phyloP scores from a whole-genome alignment of 2,888 invertebrate genomes.

The Platycnemis pennipes region DNA sequence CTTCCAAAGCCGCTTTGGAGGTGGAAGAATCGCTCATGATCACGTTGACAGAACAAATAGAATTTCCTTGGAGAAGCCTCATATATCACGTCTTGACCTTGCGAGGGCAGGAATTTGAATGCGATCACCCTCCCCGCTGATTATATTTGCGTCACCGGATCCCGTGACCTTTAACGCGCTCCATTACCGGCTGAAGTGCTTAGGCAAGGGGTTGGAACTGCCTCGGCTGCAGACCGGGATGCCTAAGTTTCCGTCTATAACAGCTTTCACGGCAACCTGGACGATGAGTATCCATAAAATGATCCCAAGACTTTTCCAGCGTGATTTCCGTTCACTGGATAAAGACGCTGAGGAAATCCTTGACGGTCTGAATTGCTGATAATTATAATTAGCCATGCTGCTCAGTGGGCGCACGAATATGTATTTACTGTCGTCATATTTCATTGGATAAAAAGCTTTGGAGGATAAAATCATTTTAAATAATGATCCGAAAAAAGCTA shows the following conservation, averaged over 20 bases:
- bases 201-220: not conserved
- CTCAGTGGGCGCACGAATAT: not conserved
- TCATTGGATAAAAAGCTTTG: not conserved
- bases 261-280: not conserved
- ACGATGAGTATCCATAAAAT: not conserved
- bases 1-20: not conserved
- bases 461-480: not conserved
- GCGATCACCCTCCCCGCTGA: not conserved
- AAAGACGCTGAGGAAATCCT: not conserved
- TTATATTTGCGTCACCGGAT: not conserved
- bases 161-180: not conserved
- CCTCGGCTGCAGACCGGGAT: not conserved
- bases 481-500: not conserved
- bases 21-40: not conserved
- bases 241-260: not conserved
- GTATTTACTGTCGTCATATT: not conserved
- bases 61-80: not conserved
- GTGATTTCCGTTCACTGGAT: not conserved
- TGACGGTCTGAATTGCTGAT: not conserved
- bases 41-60: not conserved
- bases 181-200: not conserved
- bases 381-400: not conserved
- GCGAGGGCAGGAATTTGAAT: slow-evolving; percentile 17
- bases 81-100: slow-evolving; percentile 21
- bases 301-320: not conserved